These are phyloP conservation scores for Picathartes gymnocephalus DNA, from an alignment of 2,113 vertebrate genomes.

Conservation along the genomic window DNA sequence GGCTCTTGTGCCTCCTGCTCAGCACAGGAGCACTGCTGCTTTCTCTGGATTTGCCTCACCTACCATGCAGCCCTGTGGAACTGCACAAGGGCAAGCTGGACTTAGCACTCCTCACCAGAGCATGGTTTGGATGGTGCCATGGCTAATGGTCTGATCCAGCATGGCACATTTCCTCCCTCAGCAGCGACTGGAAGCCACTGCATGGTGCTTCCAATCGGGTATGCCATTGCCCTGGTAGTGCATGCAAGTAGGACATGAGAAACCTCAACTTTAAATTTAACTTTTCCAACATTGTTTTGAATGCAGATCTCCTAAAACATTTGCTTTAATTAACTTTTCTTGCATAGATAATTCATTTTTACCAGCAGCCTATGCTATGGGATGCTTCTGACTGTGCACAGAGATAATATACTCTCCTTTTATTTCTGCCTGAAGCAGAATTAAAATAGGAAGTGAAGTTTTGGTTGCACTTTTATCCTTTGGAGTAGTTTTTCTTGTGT, in stretches of 20 bases:
- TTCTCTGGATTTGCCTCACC: background rate
- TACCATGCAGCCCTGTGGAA: rapidly evolving
- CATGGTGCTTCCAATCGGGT: background rate
- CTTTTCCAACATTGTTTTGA: background rate
- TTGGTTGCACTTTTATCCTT: constrained; percentile 17
- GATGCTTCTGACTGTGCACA: background rate
- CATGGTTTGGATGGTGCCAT: background rate
- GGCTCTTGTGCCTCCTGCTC: background rate
- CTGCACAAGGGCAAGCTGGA: background rate
- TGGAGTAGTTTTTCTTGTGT: background rate
- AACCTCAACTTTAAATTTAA: background rate
- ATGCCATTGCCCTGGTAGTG: background rate
- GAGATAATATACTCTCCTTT: background rate
- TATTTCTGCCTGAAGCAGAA: constrained; percentile 4
- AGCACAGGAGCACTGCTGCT: background rate
- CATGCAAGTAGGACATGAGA: background rate
- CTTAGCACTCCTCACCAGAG: background rate
- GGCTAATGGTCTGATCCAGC: background rate
- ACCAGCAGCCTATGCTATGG: background rate
- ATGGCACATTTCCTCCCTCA: background rate
- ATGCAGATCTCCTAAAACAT: background rate
- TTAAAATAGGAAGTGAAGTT: constrained; percentile 5
- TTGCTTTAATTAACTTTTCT: background rate
- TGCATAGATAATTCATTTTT: constrained; percentile 20
- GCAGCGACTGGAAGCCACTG: background rate